These are phyloP conservation scores for Anthonomus grandis DNA, from an alignment of 1,140 invertebrate species.

Conservation along the genomic window DNA sequence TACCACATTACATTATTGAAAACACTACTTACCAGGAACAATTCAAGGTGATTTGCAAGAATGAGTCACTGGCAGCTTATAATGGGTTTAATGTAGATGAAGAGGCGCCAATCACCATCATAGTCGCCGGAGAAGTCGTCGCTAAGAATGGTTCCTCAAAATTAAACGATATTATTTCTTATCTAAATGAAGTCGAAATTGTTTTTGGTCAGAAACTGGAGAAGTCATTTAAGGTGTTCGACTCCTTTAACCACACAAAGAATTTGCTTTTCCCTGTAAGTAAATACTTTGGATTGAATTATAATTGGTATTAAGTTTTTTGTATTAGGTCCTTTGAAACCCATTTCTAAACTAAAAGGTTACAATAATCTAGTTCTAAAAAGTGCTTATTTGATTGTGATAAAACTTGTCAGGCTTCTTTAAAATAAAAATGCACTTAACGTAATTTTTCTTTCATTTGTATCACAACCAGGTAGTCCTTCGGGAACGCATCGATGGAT, in stretches of 20 bases:
- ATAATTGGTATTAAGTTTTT: too few species aligned
- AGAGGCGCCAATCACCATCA: slow-evolving; percentile 54
- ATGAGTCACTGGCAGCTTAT: slow-evolving; percentile 53
- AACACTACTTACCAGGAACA: slow-evolving; percentile 21
- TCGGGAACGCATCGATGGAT: too few species aligned
- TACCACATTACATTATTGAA: background rate
- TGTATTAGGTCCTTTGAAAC: too few species aligned
- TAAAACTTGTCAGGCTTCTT: too few species aligned
- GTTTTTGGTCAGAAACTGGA: slow-evolving; percentile 29
- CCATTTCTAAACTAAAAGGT: too few species aligned
- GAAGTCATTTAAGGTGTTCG: slow-evolving; percentile 49
- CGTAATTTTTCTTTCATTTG: too few species aligned
- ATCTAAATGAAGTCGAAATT: slow-evolving; percentile 31
- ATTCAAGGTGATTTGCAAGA: slow-evolving; percentile 56
- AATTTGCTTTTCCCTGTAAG: slow-evolving; percentile 57
- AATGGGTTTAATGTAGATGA: slow-evolving; percentile 54
- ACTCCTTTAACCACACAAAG: slow-evolving; percentile 49
- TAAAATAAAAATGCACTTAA: too few species aligned
- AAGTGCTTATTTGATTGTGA: too few species aligned
- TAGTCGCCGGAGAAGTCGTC: slow-evolving; percentile 59
- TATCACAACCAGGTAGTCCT: too few species aligned
- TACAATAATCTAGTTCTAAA: too few species aligned
- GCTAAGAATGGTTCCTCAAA: slow-evolving; percentile 43
- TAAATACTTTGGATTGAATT: too few species aligned
- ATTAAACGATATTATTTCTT: slow-evolving; percentile 29